A percentile compares a stretch with the other conserved stretches of the same genome.
phyloP scores from a whole-genome alignment of 2,888 invertebrate genomes.

The Exocentrus adspersus region DNA sequence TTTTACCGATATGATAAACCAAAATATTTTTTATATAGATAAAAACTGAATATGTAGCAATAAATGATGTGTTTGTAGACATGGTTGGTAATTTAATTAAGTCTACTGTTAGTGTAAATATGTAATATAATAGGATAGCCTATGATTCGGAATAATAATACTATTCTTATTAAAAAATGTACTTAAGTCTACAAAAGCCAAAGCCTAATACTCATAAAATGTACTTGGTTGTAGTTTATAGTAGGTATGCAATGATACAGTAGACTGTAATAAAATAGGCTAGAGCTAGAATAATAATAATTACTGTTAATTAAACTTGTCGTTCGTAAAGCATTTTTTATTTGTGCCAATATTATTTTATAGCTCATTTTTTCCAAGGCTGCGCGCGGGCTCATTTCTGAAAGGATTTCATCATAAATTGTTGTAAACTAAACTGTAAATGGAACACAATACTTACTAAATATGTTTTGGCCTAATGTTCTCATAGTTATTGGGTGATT shows the following conservation, averaged over 20 bases:
- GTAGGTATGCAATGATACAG: constrained; percentile 6
- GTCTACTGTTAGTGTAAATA: background rate
- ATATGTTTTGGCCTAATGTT: no score
- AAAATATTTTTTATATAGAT: constrained; percentile 1
- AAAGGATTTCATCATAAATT: background rate
- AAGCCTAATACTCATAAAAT: background rate
- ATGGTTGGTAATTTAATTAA: no score
- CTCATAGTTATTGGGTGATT: no score
- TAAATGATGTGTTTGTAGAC: no score
- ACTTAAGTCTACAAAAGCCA: background rate
- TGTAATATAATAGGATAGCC: background rate
- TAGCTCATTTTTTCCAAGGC: constrained; percentile 6
- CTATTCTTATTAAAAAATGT: background rate
- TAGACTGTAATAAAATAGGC: no score
- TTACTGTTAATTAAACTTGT: constrained; percentile 2
- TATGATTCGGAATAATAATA: background rate
- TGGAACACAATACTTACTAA: no score
- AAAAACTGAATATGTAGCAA: no score
- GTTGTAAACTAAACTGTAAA: background rate
- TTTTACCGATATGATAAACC: background rate
- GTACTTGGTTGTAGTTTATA: constrained; percentile 12
- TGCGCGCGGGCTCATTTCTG: background rate
- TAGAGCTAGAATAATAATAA: constrained; percentile 4
- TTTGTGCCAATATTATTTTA: constrained; percentile 4
- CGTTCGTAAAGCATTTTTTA: background rate